Base-by-base conservation (phyloP, 2,113 vertebrate genomes). In the Hippocampus comes region DNA sequence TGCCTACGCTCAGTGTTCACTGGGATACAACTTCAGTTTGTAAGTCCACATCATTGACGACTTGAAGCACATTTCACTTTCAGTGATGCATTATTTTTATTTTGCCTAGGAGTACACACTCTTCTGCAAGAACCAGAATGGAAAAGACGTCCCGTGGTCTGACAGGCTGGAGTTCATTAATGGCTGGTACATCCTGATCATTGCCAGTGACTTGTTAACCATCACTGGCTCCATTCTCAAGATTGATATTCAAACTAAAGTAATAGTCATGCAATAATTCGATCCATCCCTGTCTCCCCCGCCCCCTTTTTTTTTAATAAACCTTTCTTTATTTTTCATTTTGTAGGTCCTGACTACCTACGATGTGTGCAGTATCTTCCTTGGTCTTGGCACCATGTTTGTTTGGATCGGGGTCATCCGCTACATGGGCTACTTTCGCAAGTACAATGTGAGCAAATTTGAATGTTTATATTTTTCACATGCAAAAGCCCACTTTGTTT, bases 171-270 rank as follows among this genome's bases (percentile, higher is more conserved):
- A 96, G 90, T 98, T 99, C 85, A 86, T 99, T 73, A 98, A 93
- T 0, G 93, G 96, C n/a, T 99, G 97, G 97, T 97, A 96, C 66
- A 94, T 98, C 73, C 90, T 98, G 81, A 97, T 98, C 86, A 92
- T 98, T 0, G 20, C 94, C 60, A 98, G 95, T 0, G 96, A 99
- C 80, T 83, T 91, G 3, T 75, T 99, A 73, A 95, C 94, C 70
- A 93, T 98, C 75, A 87, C 89, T 68, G 97, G 96, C 78, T 99
- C 97, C 12, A 87, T 95, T 76, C 92, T 99, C 64, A 98, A 99
- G 90, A 98, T 98, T 78, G 94, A 93, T 86, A 99, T 99, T 82
- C 94, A 98, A 84, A 92, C 95, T 1, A 98, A 99, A 94, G 97
- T 92, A 72, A 79, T 17, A 1, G 42, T 1, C 4, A 38, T 57